phyloP scores from a whole-genome alignment of 2,797 vertebrate genomes.

The Hypotaenidia philippensis region DNA sequence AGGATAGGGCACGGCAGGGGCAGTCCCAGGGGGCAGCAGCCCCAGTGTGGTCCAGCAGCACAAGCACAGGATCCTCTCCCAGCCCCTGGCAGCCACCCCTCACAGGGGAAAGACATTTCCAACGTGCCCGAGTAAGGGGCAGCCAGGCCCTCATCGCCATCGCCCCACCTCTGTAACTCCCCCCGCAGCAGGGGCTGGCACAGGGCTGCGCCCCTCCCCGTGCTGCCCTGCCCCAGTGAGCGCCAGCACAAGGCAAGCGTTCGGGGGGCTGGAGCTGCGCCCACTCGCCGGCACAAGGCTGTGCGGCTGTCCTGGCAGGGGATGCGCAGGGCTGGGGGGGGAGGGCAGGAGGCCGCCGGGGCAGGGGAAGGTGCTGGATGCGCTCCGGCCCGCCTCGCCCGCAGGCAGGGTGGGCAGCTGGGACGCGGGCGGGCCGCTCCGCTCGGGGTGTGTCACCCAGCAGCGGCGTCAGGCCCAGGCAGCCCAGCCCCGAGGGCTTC shows the following conservation, averaged over 20 bases:
- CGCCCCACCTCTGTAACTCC: fast-evolving
- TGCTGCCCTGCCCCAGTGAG: not conserved
- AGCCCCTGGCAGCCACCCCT: not conserved
- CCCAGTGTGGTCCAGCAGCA: not conserved
- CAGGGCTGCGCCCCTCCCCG: not conserved
- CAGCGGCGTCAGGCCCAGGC: not conserved
- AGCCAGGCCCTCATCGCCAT: too few relatives aligned
- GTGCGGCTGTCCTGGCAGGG: fast-evolving
- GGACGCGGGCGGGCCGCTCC: not conserved
- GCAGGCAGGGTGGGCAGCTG: constrained; percentile 1
- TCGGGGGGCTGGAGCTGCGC: not conserved
- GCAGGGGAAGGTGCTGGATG: not conserved
- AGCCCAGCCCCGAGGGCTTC: not conserved
- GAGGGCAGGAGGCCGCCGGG: not conserved
- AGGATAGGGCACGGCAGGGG: not conserved
- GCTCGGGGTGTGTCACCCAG: not conserved
- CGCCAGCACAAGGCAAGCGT: not conserved
- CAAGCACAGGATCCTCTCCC: not conserved
- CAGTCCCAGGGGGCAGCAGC: not conserved
- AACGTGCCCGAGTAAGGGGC: not conserved
- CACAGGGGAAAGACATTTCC: not conserved
- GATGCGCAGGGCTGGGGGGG: fast-evolving
- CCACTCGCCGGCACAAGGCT: fast-evolving
- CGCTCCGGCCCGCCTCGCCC: not conserved
- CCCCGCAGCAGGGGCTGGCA: not conserved